These are phyloP conservation scores for Sebastes iracundus DNA, from an alignment of 2,797 vertebrate species.

Conservation along the genomic window DNA sequence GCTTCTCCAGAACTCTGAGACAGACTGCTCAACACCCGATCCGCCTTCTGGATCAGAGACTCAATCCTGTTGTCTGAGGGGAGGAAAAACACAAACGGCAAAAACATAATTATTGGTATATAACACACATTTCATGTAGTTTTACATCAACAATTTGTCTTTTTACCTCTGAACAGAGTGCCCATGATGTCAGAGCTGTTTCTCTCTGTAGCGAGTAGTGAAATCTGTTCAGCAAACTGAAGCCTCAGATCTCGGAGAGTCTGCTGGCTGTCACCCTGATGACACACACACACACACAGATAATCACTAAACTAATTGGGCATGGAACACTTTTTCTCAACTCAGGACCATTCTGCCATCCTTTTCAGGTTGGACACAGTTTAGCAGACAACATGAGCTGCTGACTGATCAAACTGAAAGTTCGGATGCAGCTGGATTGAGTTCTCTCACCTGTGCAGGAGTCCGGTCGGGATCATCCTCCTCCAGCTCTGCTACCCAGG, in stretches of 20 bases:
- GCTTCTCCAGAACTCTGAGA: constrained; percentile 24
- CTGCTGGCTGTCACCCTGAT: constrained; percentile 39
- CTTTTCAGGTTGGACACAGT: not conserved
- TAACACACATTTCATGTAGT: not conserved
- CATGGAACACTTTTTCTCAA: not conserved
- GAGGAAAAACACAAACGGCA: not conserved
- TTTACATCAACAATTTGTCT: not conserved
- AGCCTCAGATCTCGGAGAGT: constrained; percentile 56
- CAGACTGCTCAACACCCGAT: constrained; percentile 72
- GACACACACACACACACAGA: not conserved
- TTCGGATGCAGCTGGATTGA: not conserved
- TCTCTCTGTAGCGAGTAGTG: constrained; percentile 33
- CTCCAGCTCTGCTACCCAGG: constrained; percentile 62
- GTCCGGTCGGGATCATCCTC: not conserved
- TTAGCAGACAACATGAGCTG: not conserved
- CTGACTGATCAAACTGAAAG: not conserved
- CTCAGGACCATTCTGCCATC: not conserved
- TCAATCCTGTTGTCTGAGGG: constrained; percentile 56
- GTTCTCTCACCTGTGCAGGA: constrained; percentile 28
- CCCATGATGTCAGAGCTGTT: not conserved
- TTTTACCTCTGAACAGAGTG: constrained; percentile 45
- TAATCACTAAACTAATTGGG: not conserved
- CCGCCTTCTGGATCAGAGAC: constrained; percentile 80
- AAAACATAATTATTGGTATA: not conserved
- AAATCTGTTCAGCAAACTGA: constrained; percentile 70